These are phyloP conservation scores for Anguilla anguilla DNA, from an alignment of 2,797 vertebrate genomes.

Conservation along the genomic window DNA sequence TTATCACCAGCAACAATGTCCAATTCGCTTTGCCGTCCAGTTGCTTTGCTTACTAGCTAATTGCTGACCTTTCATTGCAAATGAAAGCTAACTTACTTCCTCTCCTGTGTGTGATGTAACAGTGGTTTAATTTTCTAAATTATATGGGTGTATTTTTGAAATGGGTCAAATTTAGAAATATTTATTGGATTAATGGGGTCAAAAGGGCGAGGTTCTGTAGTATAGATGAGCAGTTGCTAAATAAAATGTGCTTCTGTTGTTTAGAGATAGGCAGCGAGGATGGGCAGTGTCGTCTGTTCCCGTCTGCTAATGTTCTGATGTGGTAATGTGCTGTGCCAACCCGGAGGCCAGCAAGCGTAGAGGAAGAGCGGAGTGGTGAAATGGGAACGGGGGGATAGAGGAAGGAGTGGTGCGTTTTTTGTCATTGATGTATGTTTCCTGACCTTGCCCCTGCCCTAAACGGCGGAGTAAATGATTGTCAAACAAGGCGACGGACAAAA, in stretches of 20 bases:
- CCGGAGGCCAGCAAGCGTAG: not conserved
- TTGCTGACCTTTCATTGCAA: not conserved
- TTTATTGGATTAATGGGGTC: not conserved
- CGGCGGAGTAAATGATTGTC: slow-evolving; percentile 79
- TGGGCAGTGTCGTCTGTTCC: not conserved
- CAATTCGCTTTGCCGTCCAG: not conserved
- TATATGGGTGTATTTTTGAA: not conserved
- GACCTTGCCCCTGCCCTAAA: slow-evolving; percentile 63
- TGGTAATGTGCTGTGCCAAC: not conserved
- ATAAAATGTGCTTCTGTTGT: not conserved
- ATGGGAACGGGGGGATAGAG: not conserved
- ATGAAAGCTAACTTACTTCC: not conserved
- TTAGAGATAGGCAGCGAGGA: not conserved
- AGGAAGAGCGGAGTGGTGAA: not conserved
- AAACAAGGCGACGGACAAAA: slow-evolving; percentile 75
- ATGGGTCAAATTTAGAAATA: not conserved
- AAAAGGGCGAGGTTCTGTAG: not conserved
- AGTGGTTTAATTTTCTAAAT: not conserved
- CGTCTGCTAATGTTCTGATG: not conserved
- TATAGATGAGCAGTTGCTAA: not conserved
- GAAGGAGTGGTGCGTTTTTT: slow-evolving; percentile 40
- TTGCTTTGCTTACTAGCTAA: not conserved
- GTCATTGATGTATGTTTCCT: slow-evolving; percentile 65
- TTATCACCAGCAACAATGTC: not conserved
- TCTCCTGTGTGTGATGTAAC: not conserved